Conservation (phyloP, 2,888 invertebrate species). For the Bombylius major region DNA sequence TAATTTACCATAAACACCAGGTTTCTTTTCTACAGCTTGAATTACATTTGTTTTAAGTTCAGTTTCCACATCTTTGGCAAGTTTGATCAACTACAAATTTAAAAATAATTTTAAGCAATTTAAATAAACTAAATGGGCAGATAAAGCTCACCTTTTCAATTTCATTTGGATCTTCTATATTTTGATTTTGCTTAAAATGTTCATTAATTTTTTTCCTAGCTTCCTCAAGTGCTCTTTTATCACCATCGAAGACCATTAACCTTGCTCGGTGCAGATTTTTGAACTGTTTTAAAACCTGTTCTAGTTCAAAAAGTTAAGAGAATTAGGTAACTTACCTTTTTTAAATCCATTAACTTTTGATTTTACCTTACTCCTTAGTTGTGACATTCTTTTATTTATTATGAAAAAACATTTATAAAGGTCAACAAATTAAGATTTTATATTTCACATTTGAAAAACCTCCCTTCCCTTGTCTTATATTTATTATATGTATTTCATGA, state of each 20-base stretch:
- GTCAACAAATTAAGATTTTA: too few species aligned
- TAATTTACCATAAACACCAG: conserved; percentile 50
- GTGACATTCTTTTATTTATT: background rate
- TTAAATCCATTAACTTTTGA: too few species aligned
- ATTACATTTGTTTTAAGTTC: conserved; percentile 61
- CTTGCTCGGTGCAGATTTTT: conserved; percentile 61
- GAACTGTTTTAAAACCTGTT: conserved; percentile 42
- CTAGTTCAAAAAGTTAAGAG: too few species aligned
- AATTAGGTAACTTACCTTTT: too few species aligned
- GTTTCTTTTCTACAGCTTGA: conserved; percentile 54
- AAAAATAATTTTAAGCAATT: background rate
- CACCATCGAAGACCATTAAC: conserved; percentile 52
- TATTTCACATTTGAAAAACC: too few species aligned
- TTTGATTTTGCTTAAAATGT: conserved; percentile 55
- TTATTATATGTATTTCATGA: too few species aligned
- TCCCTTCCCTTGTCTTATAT: too few species aligned
- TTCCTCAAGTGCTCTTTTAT: conserved; percentile 46
- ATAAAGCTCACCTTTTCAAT: conserved; percentile 47
- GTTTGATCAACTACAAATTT: conserved; percentile 49
- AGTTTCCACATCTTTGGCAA: conserved; percentile 53
- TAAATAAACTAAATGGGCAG: background rate
- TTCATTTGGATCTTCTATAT: conserved; percentile 43
- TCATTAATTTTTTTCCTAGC: conserved; percentile 62
- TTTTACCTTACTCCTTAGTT: background rate
- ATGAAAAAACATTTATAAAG: too few species aligned